phyloP scores from a whole-genome alignment of 2,797 vertebrate genomes.

The Enteromius radiatus region DNA sequence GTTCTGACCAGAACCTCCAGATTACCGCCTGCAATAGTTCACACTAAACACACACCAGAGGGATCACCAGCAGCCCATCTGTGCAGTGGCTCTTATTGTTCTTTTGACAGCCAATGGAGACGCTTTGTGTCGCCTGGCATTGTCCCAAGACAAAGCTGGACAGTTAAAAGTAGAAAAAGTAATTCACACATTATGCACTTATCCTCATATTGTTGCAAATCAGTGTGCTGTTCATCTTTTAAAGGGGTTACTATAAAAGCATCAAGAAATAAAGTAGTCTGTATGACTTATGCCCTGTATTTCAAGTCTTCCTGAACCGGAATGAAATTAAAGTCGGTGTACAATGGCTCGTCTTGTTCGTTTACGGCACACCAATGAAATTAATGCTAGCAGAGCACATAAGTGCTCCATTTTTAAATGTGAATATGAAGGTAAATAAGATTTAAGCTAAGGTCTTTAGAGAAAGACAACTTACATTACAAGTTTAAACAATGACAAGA shows the following conservation, averaged over 20 bases:
- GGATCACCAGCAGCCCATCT: constrained; percentile 33
- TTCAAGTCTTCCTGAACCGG: not conserved
- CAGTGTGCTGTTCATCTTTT: not conserved
- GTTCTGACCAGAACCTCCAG: not conserved
- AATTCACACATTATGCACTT: not conserved
- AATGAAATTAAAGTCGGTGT: not conserved
- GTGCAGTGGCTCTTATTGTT: constrained; percentile 28
- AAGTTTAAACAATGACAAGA: not conserved
- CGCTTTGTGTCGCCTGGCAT: not conserved
- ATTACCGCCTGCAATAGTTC: not conserved
- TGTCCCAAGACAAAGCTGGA: constrained; percentile 3
- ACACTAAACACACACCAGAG: not conserved
- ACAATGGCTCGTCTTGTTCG: not conserved
- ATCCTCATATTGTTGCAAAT: not conserved
- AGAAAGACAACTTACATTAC: not conserved
- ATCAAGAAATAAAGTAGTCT: not conserved
- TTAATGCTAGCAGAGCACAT: not conserved
- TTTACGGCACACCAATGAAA: not conserved
- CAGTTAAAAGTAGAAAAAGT: not conserved
- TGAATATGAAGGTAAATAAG: not conserved
- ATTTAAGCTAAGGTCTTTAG: not conserved
- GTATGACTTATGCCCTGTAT: not conserved
- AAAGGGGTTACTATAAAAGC: not conserved
- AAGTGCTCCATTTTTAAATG: not conserved
- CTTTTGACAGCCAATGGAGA: constrained; percentile 8